A percentile compares a stretch with the other conserved stretches of the same genome.
phyloP scores from a whole-genome alignment of 2,113 vertebrate genomes.

The Heterotis niloticus region DNA sequence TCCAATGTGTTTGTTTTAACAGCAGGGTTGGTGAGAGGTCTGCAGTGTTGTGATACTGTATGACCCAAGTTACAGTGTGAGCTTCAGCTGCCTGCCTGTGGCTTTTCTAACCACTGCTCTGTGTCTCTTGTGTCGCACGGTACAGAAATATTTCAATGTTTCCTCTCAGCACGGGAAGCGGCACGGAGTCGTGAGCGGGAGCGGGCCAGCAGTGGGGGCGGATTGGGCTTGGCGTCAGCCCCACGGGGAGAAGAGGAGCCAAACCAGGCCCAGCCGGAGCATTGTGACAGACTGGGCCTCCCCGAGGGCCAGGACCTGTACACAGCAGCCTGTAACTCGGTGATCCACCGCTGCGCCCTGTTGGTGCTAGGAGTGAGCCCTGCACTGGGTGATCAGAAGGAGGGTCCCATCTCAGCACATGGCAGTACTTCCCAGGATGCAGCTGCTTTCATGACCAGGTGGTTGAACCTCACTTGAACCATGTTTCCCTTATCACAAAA shows the following conservation, averaged over 20 bases:
- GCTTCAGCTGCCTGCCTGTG: slow-evolving; percentile 10
- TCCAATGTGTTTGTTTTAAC: not conserved
- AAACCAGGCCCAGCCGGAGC: slow-evolving; percentile 71
- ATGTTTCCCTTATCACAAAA: not conserved
- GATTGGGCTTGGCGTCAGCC: slow-evolving; percentile 56
- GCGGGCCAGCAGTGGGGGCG: slow-evolving; percentile 68
- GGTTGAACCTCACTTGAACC: slow-evolving; percentile 21
- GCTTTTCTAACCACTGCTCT: slow-evolving; percentile 35
- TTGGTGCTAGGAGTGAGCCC: slow-evolving; percentile 87
- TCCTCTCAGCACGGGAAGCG: slow-evolving; percentile 95
- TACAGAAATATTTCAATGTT: slow-evolving; percentile 99
- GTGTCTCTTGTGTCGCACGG: slow-evolving; percentile 68
- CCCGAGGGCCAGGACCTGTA: slow-evolving; percentile 91
- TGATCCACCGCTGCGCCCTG: slow-evolving; percentile 92
- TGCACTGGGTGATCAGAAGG: slow-evolving; percentile 79
- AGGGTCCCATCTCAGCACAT: slow-evolving; percentile 54
- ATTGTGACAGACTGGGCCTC: slow-evolving; percentile 75
- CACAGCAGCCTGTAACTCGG: slow-evolving; percentile 91
- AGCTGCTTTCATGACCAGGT: slow-evolving; percentile 89
- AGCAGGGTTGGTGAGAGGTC: not conserved
- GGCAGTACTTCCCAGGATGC: slow-evolving; percentile 69
- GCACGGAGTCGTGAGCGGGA: slow-evolving; percentile 87
- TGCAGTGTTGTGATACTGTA: not conserved
- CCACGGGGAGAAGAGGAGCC: slow-evolving; percentile 74
- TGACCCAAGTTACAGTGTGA: not conserved